Conservation (phyloP, 2,888 invertebrate species). For the Marronus borbonicus region DNA sequence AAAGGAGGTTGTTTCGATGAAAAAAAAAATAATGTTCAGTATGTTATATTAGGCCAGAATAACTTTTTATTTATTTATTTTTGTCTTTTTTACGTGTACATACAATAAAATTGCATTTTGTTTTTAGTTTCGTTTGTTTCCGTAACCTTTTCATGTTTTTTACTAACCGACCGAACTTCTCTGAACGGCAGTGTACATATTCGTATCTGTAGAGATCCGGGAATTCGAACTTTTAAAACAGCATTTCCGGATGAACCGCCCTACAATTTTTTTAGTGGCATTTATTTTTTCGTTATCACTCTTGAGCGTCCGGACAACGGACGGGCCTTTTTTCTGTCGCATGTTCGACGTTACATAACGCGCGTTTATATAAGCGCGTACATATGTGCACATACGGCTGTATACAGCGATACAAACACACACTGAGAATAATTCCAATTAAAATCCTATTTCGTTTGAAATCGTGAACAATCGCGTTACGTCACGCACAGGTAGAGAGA, state of each 20-base stretch:
- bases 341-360: constrained; percentile 38
- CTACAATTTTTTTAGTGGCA: not conserved
- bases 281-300: not conserved
- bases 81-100: too few relatives aligned
- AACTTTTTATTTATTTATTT: too few relatives aligned
- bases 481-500: constrained; percentile 58
- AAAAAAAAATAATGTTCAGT: too few relatives aligned
- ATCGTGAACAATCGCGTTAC: constrained; percentile 55
- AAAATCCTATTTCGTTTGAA: constrained; percentile 55
- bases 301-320: not conserved
- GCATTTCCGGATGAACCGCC: not conserved
- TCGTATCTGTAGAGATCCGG: not conserved
- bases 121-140: too few relatives aligned
- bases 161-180: too few relatives aligned
- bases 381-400: not conserved
- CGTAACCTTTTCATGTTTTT: too few relatives aligned
- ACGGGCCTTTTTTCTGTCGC: not conserved
- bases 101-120: too few relatives aligned
- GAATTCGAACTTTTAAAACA: not conserved
- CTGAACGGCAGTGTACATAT: not conserved
- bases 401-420: not conserved
- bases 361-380: not conserved
- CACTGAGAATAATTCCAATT: constrained; percentile 50
- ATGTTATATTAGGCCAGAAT: too few relatives aligned
- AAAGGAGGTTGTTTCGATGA: too few relatives aligned